These are phyloP conservation scores for Antedon mediterranea DNA, from an alignment of 53 echinoderm and acorn worm species.

Conservation along the genomic window DNA sequence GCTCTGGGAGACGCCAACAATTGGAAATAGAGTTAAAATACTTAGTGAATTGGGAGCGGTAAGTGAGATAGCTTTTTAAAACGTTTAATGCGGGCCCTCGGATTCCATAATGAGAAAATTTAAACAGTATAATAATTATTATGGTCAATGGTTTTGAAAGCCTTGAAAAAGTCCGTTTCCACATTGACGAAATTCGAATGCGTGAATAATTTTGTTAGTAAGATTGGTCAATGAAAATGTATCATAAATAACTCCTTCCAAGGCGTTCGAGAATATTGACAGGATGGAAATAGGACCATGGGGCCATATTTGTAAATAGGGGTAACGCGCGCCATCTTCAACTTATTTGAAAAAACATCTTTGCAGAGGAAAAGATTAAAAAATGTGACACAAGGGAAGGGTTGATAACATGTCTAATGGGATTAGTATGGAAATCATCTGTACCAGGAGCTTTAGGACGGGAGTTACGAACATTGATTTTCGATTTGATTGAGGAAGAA, in stretches of 20 bases:
- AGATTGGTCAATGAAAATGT: constrained; percentile 9
- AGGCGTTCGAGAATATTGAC: constrained; percentile 3
- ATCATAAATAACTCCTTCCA: constrained; percentile 7
- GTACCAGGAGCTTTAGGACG: constrained; percentile 8
- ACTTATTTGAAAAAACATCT: neutral
- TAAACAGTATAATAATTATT: constrained; percentile 6
- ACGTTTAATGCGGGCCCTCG: constrained; percentile 4
- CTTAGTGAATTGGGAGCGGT: constrained; percentile 2
- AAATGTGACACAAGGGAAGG: constrained; percentile 13
- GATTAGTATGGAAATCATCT: neutral
- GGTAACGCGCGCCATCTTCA: constrained; percentile 3
- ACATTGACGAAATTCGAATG: constrained; percentile 1
- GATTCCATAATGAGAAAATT: constrained; percentile 14
- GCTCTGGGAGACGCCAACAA: constrained; percentile 6
- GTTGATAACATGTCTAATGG: constrained; percentile 2
- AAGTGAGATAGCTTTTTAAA: constrained; percentile 12
- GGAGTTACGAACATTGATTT: neutral
- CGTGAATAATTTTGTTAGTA: constrained; percentile 7
- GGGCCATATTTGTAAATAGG: constrained; percentile 1
- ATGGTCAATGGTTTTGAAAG: constrained; percentile 13
- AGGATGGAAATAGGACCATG: constrained; percentile 3
- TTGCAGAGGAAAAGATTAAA: neutral
- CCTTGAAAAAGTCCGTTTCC: constrained; percentile 13
- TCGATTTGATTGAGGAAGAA: neutral
- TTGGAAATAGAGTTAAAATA: neutral